Evolutionary conservation across 2,113 vertebrate species (phyloP).

Genomic region (Pterocles orientalis): DNA sequence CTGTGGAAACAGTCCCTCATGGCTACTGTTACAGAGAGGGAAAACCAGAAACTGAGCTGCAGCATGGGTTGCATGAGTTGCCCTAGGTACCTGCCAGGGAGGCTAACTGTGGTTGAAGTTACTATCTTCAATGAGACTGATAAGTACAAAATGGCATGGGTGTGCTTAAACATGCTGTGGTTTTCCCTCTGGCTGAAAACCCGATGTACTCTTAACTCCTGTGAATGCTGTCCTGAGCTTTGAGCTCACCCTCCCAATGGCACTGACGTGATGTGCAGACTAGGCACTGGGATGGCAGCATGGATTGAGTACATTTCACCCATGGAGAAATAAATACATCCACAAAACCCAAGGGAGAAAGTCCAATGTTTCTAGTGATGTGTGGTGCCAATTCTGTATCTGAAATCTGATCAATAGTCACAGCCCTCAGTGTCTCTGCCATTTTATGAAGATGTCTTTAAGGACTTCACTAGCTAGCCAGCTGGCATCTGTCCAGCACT

Average conservation of each 20-base stretch:
- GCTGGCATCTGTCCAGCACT: constrained; percentile 1
- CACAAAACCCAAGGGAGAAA: background rate
- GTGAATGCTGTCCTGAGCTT: background rate
- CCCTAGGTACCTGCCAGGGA: background rate
- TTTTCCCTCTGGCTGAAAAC: background rate
- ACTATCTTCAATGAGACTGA: background rate
- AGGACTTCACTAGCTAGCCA: background rate
- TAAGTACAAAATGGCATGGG: background rate
- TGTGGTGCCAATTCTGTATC: background rate
- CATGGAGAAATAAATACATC: background rate
- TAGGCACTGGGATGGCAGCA: background rate
- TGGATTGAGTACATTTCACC: background rate
- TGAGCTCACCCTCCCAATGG: background rate
- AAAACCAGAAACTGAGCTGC: background rate
- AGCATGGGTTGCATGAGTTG: background rate
- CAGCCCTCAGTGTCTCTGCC: background rate
- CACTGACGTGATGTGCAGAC: background rate
- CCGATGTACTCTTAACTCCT: background rate
- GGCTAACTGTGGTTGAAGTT: background rate
- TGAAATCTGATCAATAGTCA: constrained; percentile 26
- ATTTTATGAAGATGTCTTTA: constrained; percentile 44
- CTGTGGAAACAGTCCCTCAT: background rate
- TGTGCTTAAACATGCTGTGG: background rate
- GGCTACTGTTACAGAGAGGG: background rate
- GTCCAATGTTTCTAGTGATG: background rate